A percentile compares a stretch with the other conserved stretches of the same genome.
These are phyloP conservation scores for Cardiocondyla obscurior DNA, from an alignment of 1,140 invertebrate species.

Conservation along the genomic window DNA sequence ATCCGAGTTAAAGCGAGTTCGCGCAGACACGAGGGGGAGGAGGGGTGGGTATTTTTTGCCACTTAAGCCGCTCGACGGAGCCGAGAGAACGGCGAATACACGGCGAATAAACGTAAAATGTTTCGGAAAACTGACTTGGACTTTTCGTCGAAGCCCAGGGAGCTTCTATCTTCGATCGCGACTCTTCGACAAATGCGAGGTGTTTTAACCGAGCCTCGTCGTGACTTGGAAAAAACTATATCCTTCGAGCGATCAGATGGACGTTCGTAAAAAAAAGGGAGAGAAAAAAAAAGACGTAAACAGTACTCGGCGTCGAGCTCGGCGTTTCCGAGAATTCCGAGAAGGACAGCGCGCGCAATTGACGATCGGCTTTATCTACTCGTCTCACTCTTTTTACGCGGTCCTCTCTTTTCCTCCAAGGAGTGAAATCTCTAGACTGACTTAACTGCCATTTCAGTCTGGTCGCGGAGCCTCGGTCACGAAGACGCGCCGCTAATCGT, in stretches of 20 bases:
- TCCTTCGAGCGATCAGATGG: conserved; percentile 39
- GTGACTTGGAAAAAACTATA: background rate
- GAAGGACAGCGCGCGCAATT: too few species aligned
- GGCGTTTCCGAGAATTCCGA: too few species aligned
- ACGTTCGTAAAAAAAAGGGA: too few species aligned
- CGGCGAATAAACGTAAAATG: conserved; percentile 38
- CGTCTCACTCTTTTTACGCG: too few species aligned
- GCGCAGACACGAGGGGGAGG: background rate
- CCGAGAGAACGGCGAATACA: conserved; percentile 3
- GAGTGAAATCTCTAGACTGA: too few species aligned
- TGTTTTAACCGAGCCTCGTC: conserved; percentile 47
- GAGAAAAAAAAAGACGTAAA: too few species aligned
- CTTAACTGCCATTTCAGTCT: too few species aligned
- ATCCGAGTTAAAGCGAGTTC: conserved; percentile 54
- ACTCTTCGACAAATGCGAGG: background rate
- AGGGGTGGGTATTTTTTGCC: conserved; percentile 38
- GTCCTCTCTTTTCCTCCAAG: too few species aligned
- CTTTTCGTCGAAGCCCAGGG: background rate
- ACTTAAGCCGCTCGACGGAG: conserved; percentile 43
- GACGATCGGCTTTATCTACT: too few species aligned
- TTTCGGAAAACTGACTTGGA: conserved; percentile 46
- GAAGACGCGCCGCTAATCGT: too few species aligned
- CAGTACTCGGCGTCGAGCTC: too few species aligned
- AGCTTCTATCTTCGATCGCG: background rate
- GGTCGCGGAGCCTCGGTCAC: too few species aligned